Evolutionary conservation across 2,888 invertebrate genomes (phyloP), one percentile per base, ranked within the genome.

Genomic region (Caenorhabditis imperialis): DNA sequence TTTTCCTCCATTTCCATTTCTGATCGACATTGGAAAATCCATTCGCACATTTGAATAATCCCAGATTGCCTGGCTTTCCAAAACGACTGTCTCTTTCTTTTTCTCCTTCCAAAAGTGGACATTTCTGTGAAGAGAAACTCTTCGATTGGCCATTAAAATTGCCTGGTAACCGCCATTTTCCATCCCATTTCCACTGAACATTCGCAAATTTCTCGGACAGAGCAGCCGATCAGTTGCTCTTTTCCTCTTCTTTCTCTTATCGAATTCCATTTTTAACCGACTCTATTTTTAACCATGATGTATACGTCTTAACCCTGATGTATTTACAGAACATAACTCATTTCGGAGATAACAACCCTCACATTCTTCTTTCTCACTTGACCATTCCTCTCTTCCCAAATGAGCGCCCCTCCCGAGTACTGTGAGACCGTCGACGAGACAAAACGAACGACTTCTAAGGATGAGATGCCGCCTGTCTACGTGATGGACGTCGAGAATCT

Each of bases 321-420:
- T 65, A 40, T 25, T 18, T 40, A 33, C 33, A 47, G 30, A 42
- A 27, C 20, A 48, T 55, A 65, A 50, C 50, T 65, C 48, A 23
- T 55, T 48, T 37, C 47, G 47, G 18, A 20, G 53, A 62, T 62
- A 62, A 53, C 62, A 44, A 44, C 37, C 10, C 20, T 14, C 18
- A 10, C 27, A 16, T 22, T 37, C 23, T 20, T 44, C 44, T 8
- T 25, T 55, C 44, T 57, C 40, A 6, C 7, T 23, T 22, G 12
- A 38, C 25, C 22, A 35, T 23, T 35, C 23, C 22, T 18, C 45
- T 25, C 58, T 47, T 12, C 50, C 7, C 20, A 37, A n/a, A 62
- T 62, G 55, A 51, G 44, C 35, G 71, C 71, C 10, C 71, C 71
- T 20, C 71, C 71, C 30, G 71, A 71, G 23, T 71, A 71, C 35